A percentile compares a stretch with the other conserved stretches of the same genome.
phyloP scores from a whole-genome alignment of 2,797 vertebrate genomes.

The Xenopus petersii region DNA sequence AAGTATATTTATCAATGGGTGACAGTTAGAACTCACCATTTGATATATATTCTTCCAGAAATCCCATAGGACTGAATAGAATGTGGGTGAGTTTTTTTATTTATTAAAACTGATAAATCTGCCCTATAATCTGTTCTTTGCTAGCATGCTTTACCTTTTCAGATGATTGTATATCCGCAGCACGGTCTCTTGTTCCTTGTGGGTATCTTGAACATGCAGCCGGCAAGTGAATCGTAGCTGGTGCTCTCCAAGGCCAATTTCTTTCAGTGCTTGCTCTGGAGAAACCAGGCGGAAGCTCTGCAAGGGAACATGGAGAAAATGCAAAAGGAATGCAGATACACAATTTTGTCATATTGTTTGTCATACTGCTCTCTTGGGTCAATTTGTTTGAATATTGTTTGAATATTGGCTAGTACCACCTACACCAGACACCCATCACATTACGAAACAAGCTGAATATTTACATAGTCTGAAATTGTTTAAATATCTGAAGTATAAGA shows the following conservation, averaged over 20 bases:
- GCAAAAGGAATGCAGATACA: not conserved
- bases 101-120: too few relatives aligned
- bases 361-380: not conserved
- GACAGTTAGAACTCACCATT: too few relatives aligned
- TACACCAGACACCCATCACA: too few relatives aligned
- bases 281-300: slow-evolving; percentile 89
- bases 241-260: slow-evolving; percentile 89
- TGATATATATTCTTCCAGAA: too few relatives aligned
- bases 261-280: slow-evolving; percentile 90
- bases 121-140: not conserved
- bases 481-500: not conserved
- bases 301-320: too few relatives aligned
- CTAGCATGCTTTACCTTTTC: slow-evolving; percentile 70
- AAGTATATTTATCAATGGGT: too few relatives aligned
- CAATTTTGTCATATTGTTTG: not conserved
- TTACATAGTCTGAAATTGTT: too few relatives aligned
- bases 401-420: too few relatives aligned
- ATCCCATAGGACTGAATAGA: too few relatives aligned
- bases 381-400: too few relatives aligned
- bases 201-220: slow-evolving; percentile 85
- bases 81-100: too few relatives aligned
- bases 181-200: slow-evolving; percentile 85
- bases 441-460: too few relatives aligned
- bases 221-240: slow-evolving; percentile 95
- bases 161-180: slow-evolving; percentile 85